These are phyloP conservation scores for Dufourea novaeangliae DNA, from an alignment of 1,140 invertebrate species.

Conservation along the genomic window DNA sequence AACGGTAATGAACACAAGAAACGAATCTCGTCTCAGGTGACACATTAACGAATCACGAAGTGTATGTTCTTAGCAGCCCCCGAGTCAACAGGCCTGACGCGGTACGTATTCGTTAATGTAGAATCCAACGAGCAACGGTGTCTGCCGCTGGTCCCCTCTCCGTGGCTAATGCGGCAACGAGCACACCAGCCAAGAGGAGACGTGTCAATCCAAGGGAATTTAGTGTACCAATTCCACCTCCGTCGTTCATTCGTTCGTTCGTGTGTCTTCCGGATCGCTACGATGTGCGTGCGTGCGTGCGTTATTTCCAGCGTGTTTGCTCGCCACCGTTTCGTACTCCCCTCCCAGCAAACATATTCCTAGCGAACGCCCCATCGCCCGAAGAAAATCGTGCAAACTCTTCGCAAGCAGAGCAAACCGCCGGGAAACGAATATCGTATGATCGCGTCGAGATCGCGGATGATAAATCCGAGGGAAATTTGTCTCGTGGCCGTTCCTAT, in stretches of 20 bases:
- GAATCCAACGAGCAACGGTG: conserved; percentile 27
- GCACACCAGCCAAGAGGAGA: conserved; percentile 31
- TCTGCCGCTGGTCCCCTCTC: not conserved
- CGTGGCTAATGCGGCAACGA: conserved; percentile 42
- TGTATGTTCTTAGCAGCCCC: not conserved
- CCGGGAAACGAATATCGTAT: not conserved
- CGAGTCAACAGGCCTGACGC: not conserved
- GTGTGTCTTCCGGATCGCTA: not conserved
- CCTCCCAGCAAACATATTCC: not conserved
- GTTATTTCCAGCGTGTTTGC: conserved; percentile 1
- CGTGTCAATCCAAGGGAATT: conserved; percentile 38
- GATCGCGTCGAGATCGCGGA: not conserved
- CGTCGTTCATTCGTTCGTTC: no score
- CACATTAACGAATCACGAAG: not conserved
- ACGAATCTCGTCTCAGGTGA: not conserved
- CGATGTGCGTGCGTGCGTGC: not conserved
- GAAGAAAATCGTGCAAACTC: not conserved
- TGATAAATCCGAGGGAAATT: not conserved
- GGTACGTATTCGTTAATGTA: conserved; percentile 50
- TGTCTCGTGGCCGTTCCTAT: no score
- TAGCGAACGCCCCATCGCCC: not conserved
- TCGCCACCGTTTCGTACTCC: not conserved
- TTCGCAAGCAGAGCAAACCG: no score
- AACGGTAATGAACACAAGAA: not conserved
- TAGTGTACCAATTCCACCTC: conserved; percentile 37